These are phyloP conservation scores for Hyles euphorbiae DNA, from an alignment of 1,140 invertebrate genomes.

Conservation along the genomic window DNA sequence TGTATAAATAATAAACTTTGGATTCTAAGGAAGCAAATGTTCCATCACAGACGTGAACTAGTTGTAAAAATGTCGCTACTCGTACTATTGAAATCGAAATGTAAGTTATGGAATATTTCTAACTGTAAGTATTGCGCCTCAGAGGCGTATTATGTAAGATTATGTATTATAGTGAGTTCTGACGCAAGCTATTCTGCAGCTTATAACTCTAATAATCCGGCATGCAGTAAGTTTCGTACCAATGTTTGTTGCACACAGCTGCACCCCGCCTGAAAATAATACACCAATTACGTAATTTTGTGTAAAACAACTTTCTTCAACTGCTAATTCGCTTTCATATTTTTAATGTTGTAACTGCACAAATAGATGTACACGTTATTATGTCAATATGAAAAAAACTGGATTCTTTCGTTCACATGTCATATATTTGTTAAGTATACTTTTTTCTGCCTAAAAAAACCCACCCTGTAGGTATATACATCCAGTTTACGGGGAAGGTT, in stretches of 20 bases:
- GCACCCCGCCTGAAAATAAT: conserved; percentile 35
- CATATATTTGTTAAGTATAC: too few relatives aligned
- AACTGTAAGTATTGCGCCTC: conserved; percentile 14
- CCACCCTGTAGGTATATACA: too few relatives aligned
- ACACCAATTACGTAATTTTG: too few relatives aligned
- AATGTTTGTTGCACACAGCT: conserved; percentile 66
- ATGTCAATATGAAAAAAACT: too few relatives aligned
- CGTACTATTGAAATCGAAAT: conserved; percentile 7
- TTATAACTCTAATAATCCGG: conserved; percentile 57
- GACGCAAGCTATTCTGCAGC: conserved; percentile 51
- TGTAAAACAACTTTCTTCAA: too few relatives aligned
- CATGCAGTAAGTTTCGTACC: conserved; percentile 62
- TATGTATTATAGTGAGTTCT: conserved; percentile 31
- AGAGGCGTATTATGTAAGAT: conserved; percentile 14
- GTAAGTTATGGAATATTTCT: conserved; percentile 1
- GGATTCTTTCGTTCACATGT: too few relatives aligned
- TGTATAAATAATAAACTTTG: too few relatives aligned
- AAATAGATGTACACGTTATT: too few relatives aligned
- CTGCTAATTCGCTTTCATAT: too few relatives aligned
- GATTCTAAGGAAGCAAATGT: neutral
- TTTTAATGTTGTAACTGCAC: too few relatives aligned
- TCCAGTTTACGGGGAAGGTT: too few relatives aligned
- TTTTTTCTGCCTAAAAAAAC: too few relatives aligned
- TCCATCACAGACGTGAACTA: conserved; percentile 2
- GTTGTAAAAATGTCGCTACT: conserved; percentile 1